Conservation (phyloP, 2,113 vertebrate species). For the Phyllostomus discolor region DNA sequence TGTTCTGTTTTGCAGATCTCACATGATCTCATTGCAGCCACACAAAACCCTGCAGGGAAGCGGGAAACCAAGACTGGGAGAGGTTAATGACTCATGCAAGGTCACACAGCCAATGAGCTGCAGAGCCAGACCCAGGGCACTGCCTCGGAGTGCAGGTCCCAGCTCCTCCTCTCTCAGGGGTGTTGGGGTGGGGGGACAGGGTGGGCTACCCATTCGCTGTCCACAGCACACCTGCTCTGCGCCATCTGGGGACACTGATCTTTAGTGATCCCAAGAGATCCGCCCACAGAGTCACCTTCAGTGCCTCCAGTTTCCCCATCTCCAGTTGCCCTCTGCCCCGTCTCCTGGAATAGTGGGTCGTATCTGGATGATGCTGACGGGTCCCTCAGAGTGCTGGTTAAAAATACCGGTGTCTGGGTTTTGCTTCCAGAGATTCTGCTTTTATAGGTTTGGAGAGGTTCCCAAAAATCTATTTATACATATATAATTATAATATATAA, state of each 20-base stretch:
- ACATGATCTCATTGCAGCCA: not conserved
- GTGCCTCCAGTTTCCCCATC: not conserved
- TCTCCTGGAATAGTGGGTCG: not conserved
- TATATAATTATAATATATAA: not conserved
- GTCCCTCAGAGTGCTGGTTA: not conserved
- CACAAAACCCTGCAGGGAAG: not conserved
- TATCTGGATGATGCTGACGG: not conserved
- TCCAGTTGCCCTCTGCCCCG: not conserved
- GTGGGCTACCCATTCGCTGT: accelerated
- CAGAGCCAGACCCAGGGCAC: not conserved
- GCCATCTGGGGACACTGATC: not conserved
- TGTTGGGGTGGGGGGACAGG: no score
- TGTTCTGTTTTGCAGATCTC: not conserved
- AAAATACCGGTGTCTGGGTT: not conserved
- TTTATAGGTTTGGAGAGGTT: not conserved
- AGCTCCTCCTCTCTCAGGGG: not conserved
- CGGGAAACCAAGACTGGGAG: not conserved
- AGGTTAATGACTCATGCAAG: not conserved
- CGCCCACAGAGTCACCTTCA: not conserved
- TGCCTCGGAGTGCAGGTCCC: not conserved
- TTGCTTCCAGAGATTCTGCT: not conserved
- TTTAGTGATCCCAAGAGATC: not conserved
- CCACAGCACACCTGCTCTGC: accelerated
- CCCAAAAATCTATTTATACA: not conserved
- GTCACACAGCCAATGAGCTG: not conserved